phyloP scores from a whole-genome alignment of 2,888 invertebrate genomes.

The Tupiocoris notatus region DNA sequence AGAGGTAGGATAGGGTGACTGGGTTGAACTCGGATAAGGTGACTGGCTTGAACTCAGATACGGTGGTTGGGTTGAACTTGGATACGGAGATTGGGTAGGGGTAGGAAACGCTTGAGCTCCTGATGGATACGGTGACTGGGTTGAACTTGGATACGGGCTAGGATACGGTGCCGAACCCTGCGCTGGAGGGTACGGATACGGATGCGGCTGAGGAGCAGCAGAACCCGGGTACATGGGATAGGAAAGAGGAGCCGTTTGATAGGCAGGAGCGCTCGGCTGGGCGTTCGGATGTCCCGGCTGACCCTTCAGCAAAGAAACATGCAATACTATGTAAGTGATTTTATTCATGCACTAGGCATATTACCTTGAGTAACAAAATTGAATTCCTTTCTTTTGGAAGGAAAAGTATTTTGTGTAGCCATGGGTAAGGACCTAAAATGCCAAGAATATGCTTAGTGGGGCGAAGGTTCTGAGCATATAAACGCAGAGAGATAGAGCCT shows the following conservation, averaged over 20 bases:
- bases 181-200: constrained; percentile 35
- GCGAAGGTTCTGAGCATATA: no score
- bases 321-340: constrained; percentile 22
- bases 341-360: background rate
- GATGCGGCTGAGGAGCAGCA: constrained; percentile 45
- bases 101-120: constrained; percentile 1
- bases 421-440: no score
- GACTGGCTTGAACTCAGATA: constrained; percentile 36
- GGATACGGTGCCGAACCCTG: background rate
- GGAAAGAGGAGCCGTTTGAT: constrained; percentile 47
- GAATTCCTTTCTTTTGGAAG: no score
- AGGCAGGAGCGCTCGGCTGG: constrained; percentile 43
- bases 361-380: background rate
- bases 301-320: constrained; percentile 32
- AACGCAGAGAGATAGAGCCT: no score
- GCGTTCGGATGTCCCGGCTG: constrained; percentile 47
- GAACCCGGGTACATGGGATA: constrained; percentile 50
- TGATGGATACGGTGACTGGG: constrained; percentile 34
- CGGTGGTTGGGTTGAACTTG: constrained; percentile 48
- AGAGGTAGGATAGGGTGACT: constrained; percentile 41
- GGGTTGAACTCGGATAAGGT: constrained; percentile 3
- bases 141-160: constrained; percentile 43
- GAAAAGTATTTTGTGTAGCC: no score
- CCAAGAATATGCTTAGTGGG: no score
- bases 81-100: background rate